phyloP scores from a whole-genome alignment of 2,113 vertebrate genomes.

The Melanocharis versteri region DNA sequence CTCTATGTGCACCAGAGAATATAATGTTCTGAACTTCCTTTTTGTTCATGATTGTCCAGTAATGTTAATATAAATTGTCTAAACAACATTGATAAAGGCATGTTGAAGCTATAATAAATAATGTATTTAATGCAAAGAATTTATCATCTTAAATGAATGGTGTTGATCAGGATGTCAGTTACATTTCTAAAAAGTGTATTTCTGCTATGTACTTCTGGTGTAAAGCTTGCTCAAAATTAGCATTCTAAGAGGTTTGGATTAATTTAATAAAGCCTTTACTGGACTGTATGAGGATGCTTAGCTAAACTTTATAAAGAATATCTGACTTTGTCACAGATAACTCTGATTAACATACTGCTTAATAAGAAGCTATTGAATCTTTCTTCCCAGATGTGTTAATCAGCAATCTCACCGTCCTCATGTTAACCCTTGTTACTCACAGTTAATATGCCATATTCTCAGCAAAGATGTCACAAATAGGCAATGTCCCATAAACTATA shows the following conservation, averaged over 20 bases:
- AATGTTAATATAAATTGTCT: background rate
- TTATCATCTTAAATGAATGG: background rate
- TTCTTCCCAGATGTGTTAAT: background rate
- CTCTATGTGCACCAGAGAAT: background rate
- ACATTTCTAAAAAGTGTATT: background rate
- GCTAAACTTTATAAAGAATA: background rate
- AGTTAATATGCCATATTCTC: background rate
- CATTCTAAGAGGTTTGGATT: background rate
- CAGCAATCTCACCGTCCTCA: background rate
- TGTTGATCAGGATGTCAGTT: background rate
- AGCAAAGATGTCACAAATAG: background rate
- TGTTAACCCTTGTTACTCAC: background rate
- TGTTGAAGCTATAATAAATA: constrained; percentile 8
- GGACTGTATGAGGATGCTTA: background rate
- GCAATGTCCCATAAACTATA: background rate
- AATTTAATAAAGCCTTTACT: background rate
- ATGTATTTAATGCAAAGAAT: constrained; percentile 20
- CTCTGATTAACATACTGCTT: background rate
- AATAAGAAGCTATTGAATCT: background rate
- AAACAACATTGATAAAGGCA: constrained; percentile 3
- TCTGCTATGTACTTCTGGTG: background rate
- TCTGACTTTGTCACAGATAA: background rate
- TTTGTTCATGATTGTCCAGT: background rate
- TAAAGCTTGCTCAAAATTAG: background rate
- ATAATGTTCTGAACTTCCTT: background rate